These are phyloP conservation scores for Oryzias dopingdopingensis DNA, from an alignment of 2,797 vertebrate genomes.

Conservation along the genomic window DNA sequence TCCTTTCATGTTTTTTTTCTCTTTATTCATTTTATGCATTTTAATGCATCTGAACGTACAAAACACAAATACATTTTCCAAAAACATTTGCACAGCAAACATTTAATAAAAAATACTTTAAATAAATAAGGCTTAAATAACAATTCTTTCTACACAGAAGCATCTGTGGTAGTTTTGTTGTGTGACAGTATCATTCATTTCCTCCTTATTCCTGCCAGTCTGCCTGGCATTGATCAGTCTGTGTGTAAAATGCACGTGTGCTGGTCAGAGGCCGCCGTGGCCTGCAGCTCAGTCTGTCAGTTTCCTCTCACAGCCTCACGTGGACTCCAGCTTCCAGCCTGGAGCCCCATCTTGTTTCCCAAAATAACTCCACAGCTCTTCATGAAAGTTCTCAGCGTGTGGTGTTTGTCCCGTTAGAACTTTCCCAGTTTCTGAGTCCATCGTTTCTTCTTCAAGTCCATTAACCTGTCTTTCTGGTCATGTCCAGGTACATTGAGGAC, in stretches of 20 bases:
- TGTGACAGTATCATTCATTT: slow-evolving; percentile 26
- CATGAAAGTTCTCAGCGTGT: slow-evolving; percentile 15
- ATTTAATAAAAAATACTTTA: slow-evolving; percentile 17
- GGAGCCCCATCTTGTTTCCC: not conserved
- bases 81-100: slow-evolving; percentile 13
- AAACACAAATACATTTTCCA: slow-evolving; percentile 22
- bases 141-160: slow-evolving; percentile 32
- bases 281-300: slow-evolving; percentile 6
- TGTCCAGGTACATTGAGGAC: slow-evolving; percentile 74
- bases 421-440: slow-evolving; percentile 19
- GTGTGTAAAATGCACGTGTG: slow-evolving; percentile 13
- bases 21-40: slow-evolving; percentile 30
- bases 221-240: slow-evolving; percentile 8
- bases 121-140: slow-evolving; percentile 67
- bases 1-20: slow-evolving; percentile 4
- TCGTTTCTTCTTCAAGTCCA: not conserved
- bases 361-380: slow-evolving; percentile 9
- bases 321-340: slow-evolving; percentile 19
- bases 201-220: not conserved
- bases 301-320: slow-evolving; percentile 21
- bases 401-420: slow-evolving; percentile 22
- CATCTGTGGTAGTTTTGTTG: slow-evolving; percentile 36
- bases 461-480: slow-evolving; percentile 59
- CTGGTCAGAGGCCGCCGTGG: slow-evolving; percentile 2
- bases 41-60: slow-evolving; percentile 28